Evolutionary conservation across 2,113 vertebrate genomes (phyloP).

Genomic region (Tenebrosternarchus preto): DNA sequence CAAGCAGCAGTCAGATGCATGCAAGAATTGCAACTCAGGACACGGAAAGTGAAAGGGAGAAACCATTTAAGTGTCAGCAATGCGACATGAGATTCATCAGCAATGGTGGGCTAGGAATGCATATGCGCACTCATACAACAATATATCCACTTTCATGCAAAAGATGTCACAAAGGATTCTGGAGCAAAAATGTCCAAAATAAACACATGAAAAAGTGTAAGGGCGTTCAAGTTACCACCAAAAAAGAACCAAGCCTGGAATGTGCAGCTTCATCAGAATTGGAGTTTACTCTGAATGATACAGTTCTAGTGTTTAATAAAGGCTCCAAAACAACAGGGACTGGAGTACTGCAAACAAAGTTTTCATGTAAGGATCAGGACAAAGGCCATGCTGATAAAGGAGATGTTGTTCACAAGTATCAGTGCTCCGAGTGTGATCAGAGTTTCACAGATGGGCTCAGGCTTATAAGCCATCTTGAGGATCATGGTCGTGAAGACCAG

Average conservation of each 20-base stretch:
- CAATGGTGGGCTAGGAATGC: conserved; percentile 63
- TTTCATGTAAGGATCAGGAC: conserved; percentile 65
- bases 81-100: conserved; percentile 64
- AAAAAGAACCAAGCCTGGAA: not conserved
- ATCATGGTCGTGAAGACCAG: conserved; percentile 73
- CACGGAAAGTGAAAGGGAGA: conserved; percentile 20
- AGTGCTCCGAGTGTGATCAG: conserved; percentile 77
- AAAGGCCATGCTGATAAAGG: conserved; percentile 45
- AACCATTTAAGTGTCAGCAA: conserved; percentile 59
- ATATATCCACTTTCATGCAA: conserved; percentile 60
- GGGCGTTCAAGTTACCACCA: not conserved
- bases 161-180: conserved; percentile 68
- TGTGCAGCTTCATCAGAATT: conserved; percentile 58
- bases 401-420: conserved; percentile 67
- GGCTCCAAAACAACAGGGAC: conserved; percentile 60
- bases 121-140: conserved; percentile 64
- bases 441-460: conserved; percentile 76
- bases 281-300: conserved; percentile 57
- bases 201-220: conserved; percentile 72
- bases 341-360: conserved; percentile 67
- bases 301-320: conserved; percentile 64
- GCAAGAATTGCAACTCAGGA: conserved; percentile 28
- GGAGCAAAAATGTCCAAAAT: conserved; percentile 63
- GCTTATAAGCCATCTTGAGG: conserved; percentile 78
- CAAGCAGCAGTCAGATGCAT: conserved; percentile 35